Evolutionary conservation across 2,888 invertebrate genomes (phyloP), one percentile per base, ranked within the genome.

Genomic region (Coenonympha glycerion): DNA sequence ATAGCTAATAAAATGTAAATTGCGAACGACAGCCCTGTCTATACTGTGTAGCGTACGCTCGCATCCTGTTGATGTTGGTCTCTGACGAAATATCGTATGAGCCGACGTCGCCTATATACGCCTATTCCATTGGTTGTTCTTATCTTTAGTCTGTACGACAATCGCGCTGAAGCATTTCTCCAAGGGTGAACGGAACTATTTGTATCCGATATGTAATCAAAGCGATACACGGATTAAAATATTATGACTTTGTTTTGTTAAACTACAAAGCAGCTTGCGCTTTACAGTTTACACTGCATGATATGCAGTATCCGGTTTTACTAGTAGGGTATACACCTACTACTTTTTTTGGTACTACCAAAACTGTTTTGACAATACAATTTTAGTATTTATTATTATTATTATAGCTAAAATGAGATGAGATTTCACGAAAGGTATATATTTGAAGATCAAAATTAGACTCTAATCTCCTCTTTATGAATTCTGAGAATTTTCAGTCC

Each of bases 41-140:
- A 58, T 65, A 62, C 75, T 72, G 74, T 78, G 66, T 79, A 77
- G 72, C 77, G 76, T 73, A 70, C 70, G 71, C 73, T 67, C 72
- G 80, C 77, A 84, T 85, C 85, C 84, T 84, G 85, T 81, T 84
- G 68, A 69, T 84, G 85, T 81, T 84, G 68, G 69, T 57, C 61
- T 65, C 65, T 82, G 85, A 84, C 85, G 60, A 62, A 67, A 79
- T 73, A 83, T 84, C 84, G 76, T 72, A 71, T 74, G 86, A 86
- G 79, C 57, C 75, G 66, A 76, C 82, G 82, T 79, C 66, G 77
- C 60, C 66, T 60, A 63, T 69, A 71, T 69, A 63, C 76, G 65
- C 66, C 71, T 61, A 72, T 69, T 68, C 76, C 69, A 87, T 87
- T 87, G 86, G 86, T 59, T 64, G 73, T 58, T 73, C 70, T 85